These are phyloP conservation scores for Argyrosomus japonicus DNA, from an alignment of 2,113 vertebrate genomes.

Conservation along the genomic window DNA sequence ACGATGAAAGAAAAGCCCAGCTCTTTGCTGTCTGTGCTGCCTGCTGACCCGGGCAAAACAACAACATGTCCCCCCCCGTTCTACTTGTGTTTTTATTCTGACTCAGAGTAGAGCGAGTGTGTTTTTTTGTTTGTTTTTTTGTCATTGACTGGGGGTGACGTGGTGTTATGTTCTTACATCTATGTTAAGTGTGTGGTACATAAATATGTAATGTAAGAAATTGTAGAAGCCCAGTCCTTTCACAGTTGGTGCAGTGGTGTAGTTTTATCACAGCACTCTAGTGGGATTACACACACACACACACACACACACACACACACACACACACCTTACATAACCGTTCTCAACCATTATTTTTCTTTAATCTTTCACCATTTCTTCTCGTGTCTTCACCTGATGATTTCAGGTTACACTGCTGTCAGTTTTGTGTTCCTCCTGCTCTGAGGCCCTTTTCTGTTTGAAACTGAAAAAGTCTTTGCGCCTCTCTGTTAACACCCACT, in stretches of 20 bases:
- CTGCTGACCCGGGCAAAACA: not conserved
- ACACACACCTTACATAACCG: conserved; percentile 18
- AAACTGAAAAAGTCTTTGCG: conserved; percentile 38
- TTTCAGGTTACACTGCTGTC: not conserved
- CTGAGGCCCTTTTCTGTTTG: conserved; percentile 26
- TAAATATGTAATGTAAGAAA: not conserved
- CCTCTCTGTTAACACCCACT: conserved; percentile 62
- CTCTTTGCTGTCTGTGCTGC: not conserved
- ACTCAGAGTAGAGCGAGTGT: not conserved
- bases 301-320: too few relatives aligned
- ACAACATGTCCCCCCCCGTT: not conserved
- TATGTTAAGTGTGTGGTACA: not conserved
- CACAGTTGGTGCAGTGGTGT: not conserved
- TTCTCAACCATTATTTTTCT: conserved; percentile 2
- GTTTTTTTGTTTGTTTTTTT: not conserved
- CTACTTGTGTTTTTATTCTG: too few relatives aligned
- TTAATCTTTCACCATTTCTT: not conserved
- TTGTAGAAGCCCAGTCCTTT: not conserved
- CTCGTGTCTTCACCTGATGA: not conserved
- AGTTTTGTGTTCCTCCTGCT: not conserved
- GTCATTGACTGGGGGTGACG: not conserved
- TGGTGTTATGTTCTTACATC: not conserved
- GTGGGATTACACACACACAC: conserved; percentile 13
- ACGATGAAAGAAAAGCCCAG: too few relatives aligned
- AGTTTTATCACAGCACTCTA: not conserved